Percentiles rank a stretch among this genome's conserved stretches.
phyloP scores from a whole-genome alignment of 2,113 vertebrate genomes.

The Trinectes maculatus region DNA sequence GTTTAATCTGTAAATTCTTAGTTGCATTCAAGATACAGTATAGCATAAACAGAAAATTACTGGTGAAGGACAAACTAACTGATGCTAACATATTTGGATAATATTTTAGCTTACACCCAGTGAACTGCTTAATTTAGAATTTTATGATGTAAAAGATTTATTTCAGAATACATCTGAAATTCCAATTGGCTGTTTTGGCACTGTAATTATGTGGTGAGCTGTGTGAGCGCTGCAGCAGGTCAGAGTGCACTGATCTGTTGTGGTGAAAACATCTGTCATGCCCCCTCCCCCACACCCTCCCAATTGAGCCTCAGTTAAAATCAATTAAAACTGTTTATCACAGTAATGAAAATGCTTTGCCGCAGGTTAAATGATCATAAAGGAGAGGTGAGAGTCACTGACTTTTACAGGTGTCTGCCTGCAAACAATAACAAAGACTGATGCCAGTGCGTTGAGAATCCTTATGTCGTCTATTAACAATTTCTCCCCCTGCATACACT shows the following conservation, averaged over 20 bases:
- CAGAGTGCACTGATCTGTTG: background rate
- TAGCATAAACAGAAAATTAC: constrained; percentile 11
- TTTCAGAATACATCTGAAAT: no score
- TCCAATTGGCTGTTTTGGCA: background rate
- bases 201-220: background rate
- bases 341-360: background rate
- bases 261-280: background rate
- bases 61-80: background rate
- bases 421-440: background rate
- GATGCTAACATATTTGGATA: background rate
- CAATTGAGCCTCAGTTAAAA: background rate
- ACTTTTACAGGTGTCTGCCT: background rate
- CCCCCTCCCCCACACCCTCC: no score
- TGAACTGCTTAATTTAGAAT: no score
- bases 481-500: background rate
- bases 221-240: background rate
- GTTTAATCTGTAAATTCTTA: constrained; percentile 4
- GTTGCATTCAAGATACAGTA: constrained; percentile 1
- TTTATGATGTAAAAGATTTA: no score
- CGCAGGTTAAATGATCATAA: constrained; percentile 4
- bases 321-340: background rate
- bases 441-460: no score
- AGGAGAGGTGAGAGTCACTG: background rate
- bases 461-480: constrained; percentile 13
- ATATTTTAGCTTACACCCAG: no score